A percentile compares a stretch with the other conserved stretches of the same genome.
These are phyloP conservation scores for Drosophila imparisetae DNA, from an alignment of 2,888 invertebrate species.

Conservation along the genomic window DNA sequence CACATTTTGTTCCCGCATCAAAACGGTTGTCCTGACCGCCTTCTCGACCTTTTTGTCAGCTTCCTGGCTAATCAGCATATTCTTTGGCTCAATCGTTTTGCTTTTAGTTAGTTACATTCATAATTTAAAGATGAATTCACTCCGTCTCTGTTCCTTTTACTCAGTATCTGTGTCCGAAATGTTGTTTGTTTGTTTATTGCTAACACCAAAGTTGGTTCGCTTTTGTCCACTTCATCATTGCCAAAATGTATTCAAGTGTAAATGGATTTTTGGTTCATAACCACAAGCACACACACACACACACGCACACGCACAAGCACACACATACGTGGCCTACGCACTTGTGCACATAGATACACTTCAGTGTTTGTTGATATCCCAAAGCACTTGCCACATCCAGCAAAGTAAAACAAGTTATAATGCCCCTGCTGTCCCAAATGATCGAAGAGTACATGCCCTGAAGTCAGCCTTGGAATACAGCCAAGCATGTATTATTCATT, in stretches of 20 bases:
- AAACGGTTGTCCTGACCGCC: background rate
- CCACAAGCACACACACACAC: conserved; percentile 34
- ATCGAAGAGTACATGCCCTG: conserved; percentile 8
- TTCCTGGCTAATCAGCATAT: conserved; percentile 55
- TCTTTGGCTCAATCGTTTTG: conserved; percentile 40
- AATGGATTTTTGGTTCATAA: conserved; percentile 74
- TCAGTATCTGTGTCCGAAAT: conserved; percentile 16
- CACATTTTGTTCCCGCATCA: conserved; percentile 17
- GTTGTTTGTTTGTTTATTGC: conserved; percentile 44
- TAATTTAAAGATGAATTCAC: conserved; percentile 53
- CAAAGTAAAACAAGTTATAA: conserved; percentile 18
- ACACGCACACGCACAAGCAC: background rate
- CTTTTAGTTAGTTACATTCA: conserved; percentile 56
- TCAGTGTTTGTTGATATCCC: conserved; percentile 47
- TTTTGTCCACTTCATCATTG: conserved; percentile 55
- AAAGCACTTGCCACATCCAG: conserved; percentile 45
- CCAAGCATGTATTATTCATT: background rate
- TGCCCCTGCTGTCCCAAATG: background rate
- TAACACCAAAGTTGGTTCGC: conserved; percentile 44
- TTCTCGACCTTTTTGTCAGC: background rate
- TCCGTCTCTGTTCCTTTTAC: background rate
- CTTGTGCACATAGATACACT: conserved; percentile 33
- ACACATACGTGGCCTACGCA: conserved; percentile 13
- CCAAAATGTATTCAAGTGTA: conserved; percentile 62
- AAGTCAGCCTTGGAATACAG: background rate